A percentile compares a stretch with the other conserved stretches of the same genome.
Conservation (phyloP, 2,797 vertebrate species). For the Gymnothorax javanicus region DNA sequence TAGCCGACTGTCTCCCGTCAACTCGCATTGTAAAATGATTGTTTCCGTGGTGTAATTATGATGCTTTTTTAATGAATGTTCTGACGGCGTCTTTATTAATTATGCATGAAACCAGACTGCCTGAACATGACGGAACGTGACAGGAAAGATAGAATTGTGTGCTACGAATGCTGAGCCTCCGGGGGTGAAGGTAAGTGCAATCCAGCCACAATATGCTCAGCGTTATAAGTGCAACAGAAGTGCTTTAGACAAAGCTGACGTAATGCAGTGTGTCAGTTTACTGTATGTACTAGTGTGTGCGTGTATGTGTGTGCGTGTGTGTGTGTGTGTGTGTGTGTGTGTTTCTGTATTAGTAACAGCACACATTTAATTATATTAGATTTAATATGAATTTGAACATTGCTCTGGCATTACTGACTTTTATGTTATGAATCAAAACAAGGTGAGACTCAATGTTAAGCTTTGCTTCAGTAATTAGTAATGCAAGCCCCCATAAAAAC, state of each 20-base stretch:
- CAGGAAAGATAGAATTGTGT: background rate
- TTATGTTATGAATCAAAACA: background rate
- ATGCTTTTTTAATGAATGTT: slow-evolving; percentile 6
- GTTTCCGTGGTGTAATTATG: slow-evolving; percentile 16
- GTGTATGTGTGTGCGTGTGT: too few relatives aligned
- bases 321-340: too few relatives aligned
- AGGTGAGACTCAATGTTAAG: background rate
- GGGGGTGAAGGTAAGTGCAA: background rate
- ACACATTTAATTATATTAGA: background rate
- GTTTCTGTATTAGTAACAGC: background rate
- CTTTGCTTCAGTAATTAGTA: background rate
- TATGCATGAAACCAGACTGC: background rate
- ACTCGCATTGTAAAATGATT: slow-evolving; percentile 1
- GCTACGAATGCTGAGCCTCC: background rate
- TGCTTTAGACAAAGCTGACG: too few relatives aligned
- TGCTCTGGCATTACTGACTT: background rate
- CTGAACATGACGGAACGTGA: slow-evolving; percentile 1
- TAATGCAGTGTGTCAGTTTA: too few relatives aligned
- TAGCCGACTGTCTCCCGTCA: background rate
- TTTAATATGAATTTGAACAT: background rate
- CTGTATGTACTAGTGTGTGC: too few relatives aligned
- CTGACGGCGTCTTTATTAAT: background rate
- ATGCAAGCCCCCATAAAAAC: background rate
- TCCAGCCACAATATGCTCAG: background rate
- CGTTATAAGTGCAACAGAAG: too few relatives aligned